phyloP scores from a whole-genome alignment of 1,140 invertebrate species.

The Saxidomus purpurata region DNA sequence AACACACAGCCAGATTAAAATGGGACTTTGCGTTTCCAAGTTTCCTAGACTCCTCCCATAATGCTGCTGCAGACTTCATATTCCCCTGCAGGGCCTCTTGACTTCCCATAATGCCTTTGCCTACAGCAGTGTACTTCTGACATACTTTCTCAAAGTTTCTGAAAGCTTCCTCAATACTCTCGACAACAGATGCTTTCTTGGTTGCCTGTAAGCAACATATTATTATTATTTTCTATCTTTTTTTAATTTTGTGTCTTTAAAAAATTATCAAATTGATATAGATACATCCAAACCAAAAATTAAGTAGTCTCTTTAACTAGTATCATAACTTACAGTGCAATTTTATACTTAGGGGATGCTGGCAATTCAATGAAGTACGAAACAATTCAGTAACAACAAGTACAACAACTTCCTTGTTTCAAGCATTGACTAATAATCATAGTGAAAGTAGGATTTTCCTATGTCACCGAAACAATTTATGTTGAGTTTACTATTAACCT shows the following conservation, averaged over 20 bases:
- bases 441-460: too few species aligned
- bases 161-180: constrained; percentile 41
- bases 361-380: too few species aligned
- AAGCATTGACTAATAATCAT: too few species aligned
- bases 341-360: too few species aligned
- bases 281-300: too few species aligned
- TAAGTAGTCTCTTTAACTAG: too few species aligned
- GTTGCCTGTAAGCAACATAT: neutral
- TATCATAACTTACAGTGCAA: too few species aligned
- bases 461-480: neutral
- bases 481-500: neutral
- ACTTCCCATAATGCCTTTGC: constrained; percentile 74
- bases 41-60: constrained; percentile 75
- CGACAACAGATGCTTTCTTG: neutral
- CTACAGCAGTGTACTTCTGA: constrained; percentile 74
- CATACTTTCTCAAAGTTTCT: constrained; percentile 74
- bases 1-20: constrained; percentile 85
- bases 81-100: constrained; percentile 69
- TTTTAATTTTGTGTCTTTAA: too few species aligned
- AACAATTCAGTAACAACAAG: too few species aligned
- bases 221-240: too few species aligned
- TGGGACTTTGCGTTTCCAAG: constrained; percentile 80
- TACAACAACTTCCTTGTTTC: too few species aligned
- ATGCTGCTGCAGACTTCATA: constrained; percentile 72
- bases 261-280: too few species aligned